Conservation (phyloP, 2,888 invertebrate species). For the Fragum sueziense region DNA sequence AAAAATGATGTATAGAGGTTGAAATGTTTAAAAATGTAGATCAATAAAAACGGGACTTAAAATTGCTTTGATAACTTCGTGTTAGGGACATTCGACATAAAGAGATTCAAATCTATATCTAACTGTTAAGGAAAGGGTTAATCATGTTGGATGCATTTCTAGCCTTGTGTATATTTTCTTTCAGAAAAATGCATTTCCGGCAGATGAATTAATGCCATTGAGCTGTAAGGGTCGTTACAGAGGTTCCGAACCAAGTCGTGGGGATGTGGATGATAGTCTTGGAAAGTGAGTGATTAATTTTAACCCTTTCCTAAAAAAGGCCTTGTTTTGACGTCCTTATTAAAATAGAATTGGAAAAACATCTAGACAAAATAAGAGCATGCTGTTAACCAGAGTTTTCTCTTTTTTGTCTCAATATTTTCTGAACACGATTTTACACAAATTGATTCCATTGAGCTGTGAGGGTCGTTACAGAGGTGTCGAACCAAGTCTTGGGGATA, state of each 20-base stretch:
- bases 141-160: background rate
- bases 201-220: slow-evolving; percentile 98
- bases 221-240: slow-evolving; percentile 96
- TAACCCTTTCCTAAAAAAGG: background rate
- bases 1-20: too few species aligned
- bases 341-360: too few species aligned
- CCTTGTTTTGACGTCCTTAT: too few species aligned
- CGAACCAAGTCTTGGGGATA: slow-evolving; percentile 95
- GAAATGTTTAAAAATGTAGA: too few species aligned
- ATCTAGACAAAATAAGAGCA: background rate
- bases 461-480: slow-evolving; percentile 94
- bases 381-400: background rate
- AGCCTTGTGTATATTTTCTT: slow-evolving; percentile 24
- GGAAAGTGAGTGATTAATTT: slow-evolving; percentile 89
- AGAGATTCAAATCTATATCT: background rate
- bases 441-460: slow-evolving; percentile 98
- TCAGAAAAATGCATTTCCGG: slow-evolving; percentile 95
- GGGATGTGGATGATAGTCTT: slow-evolving; percentile 97
- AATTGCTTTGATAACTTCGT: too few species aligned
- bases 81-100: background rate
- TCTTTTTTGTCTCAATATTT: too few species aligned
- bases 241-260: slow-evolving; percentile 94
- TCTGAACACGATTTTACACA: slow-evolving; percentile 85
- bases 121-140: background rate
- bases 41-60: too few species aligned